phyloP scores from a whole-genome alignment of 2,797 vertebrate species.

The Sebastes ruberrimus region DNA sequence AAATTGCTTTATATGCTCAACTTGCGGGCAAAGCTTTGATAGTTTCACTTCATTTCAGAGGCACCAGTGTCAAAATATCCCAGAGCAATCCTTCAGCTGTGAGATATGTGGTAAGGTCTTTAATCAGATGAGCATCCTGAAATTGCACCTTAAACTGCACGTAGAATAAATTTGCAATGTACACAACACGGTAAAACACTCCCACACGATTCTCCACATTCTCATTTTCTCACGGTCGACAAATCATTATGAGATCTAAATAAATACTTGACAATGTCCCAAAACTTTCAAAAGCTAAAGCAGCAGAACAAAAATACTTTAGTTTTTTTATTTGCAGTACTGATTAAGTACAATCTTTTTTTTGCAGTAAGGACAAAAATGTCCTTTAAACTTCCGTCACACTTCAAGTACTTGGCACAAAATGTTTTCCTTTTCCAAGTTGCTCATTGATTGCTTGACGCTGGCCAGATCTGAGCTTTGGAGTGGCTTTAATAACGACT shows the following conservation, averaged over 20 bases:
- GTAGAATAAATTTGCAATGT: background rate
- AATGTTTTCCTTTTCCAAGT: background rate
- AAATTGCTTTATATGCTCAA: constrained; percentile 71
- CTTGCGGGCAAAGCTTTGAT: constrained; percentile 71
- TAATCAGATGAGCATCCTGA: constrained; percentile 57
- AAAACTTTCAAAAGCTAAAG: background rate
- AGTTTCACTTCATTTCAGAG: constrained; percentile 65
- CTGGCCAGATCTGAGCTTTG: background rate
- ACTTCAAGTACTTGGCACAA: background rate
- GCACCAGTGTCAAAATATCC: constrained; percentile 59
- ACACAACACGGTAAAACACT: background rate
- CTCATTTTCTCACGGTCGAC: background rate
- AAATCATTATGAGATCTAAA: background rate
- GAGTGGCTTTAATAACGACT: background rate
- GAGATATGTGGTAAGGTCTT: constrained; percentile 55
- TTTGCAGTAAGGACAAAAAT: background rate
- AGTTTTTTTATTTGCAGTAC: background rate
- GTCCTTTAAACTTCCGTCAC: background rate
- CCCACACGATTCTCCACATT: background rate
- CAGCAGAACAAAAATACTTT: background rate
- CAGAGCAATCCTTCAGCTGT: constrained; percentile 44
- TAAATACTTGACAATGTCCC: background rate
- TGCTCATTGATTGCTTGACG: background rate
- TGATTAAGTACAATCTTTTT: background rate
- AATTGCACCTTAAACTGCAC: constrained; percentile 61